Percentiles rank a stretch among this genome's conserved stretches.
These are phyloP conservation scores for Megalurothrips usitatus DNA, from an alignment of 2,888 invertebrate species.

Conservation along the genomic window DNA sequence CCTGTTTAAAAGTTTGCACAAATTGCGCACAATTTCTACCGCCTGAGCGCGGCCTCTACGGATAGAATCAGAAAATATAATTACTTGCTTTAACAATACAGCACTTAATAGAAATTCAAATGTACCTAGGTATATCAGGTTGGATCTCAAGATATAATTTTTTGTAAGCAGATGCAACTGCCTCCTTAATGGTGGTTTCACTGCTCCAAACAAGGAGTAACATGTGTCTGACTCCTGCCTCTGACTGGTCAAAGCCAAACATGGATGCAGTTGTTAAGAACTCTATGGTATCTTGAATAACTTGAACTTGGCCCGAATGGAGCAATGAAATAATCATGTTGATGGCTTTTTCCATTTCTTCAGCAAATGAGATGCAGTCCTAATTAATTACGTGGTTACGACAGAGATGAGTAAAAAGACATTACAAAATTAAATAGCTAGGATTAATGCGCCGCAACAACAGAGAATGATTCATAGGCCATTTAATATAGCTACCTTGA, in stretches of 20 bases:
- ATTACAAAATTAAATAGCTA: background rate
- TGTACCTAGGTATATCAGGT: conserved; percentile 42
- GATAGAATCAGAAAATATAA: background rate
- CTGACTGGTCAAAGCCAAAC: conserved; percentile 68
- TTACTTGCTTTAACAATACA: background rate
- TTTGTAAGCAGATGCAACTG: conserved; percentile 72
- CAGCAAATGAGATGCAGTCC: conserved; percentile 52
- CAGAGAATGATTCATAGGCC: too few relatives aligned
- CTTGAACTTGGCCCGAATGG: conserved; percentile 66
- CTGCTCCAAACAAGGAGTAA: conserved; percentile 72
- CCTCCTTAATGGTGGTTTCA: conserved; percentile 65
- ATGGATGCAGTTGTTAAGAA: conserved; percentile 78
- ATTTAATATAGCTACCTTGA: background rate
- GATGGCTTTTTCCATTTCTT: conserved; percentile 52
- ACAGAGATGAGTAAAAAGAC: background rate
- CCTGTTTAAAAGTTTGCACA: conserved; percentile 54
- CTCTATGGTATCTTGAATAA: conserved; percentile 83
- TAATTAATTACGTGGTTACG: conserved; percentile 38
- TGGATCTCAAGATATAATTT: conserved; percentile 61
- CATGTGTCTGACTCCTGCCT: conserved; percentile 70
- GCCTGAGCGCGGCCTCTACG: background rate
- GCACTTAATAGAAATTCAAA: background rate
- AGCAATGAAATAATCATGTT: conserved; percentile 68
- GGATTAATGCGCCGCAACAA: too few relatives aligned
- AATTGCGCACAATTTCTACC: conserved; percentile 53